Base-by-base conservation (phyloP, 2,888 invertebrate species). In the Pristionchus maxplancki region DNA sequence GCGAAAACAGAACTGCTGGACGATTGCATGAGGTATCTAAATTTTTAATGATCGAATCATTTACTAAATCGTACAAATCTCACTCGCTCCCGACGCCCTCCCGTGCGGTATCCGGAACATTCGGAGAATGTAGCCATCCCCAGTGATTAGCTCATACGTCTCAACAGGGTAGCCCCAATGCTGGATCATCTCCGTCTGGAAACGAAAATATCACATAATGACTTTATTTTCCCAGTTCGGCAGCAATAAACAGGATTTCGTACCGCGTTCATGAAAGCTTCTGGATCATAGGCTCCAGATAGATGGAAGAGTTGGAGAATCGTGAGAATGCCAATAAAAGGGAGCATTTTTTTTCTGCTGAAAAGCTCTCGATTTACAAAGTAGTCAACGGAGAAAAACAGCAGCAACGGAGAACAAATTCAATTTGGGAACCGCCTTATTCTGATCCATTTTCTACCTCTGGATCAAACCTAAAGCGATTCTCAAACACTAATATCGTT, bases 141-240 rank as follows among this genome's bases (percentile, higher is more conserved):
- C n/a, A 13, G 78, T 78, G 24, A 44, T 20, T 2, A 78, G 3
- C 11, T 78, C 44, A 17, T 44, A 11, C 1, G 20, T n/a, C 24
- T 78, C 78, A 20, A 40, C 78, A 0, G 78, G 78, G 34, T 78
- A 78, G 37, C 78, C 78, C 78, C 78, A 78, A 44, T 78, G 40
- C n/a, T n/a, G 44, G 78, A 78, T 78, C 40, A 78, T 78, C n/a
- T 78, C 40, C 44, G n/a, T 78, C 78, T 78, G 78, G 5, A 78
- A 78, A 31, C 11, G 2, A 0, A n/a, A n/a, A n/a, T n/a, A n/a
- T n/a, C n/a, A n/a, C n/a, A n/a, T n/a, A n/a, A n/a, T n/a, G n/a
- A n/a, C n/a, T n/a, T n/a, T n/a, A n/a, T n/a, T n/a, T n/a, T n/a
- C n/a, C 24, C 40, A 2, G 15, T 44, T 9, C 11, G 1, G 8